Evolutionary conservation across 2,113 vertebrate genomes (phyloP).

Genomic region (Syrrhaptes paradoxus): DNA sequence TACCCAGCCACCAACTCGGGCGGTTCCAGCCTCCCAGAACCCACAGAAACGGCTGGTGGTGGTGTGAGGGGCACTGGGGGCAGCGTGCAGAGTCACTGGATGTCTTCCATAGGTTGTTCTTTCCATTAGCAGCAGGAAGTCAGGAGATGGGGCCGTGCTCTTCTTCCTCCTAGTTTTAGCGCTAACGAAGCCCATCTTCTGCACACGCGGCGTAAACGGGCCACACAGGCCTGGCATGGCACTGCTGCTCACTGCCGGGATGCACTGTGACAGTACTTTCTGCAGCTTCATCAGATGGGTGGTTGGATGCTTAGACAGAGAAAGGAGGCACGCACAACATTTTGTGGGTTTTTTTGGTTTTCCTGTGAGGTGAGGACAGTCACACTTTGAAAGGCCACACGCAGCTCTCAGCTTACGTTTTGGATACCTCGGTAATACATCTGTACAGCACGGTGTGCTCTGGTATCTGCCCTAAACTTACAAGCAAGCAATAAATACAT

Average conservation of each 20-base stretch:
- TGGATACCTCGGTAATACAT: background rate
- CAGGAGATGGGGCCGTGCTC: background rate
- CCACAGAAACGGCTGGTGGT: background rate
- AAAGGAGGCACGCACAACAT: background rate
- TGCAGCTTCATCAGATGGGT: background rate
- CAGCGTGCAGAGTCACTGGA: background rate
- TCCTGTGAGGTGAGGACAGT: background rate
- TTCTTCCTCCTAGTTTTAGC: background rate
- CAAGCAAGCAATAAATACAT: background rate
- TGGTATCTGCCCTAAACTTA: background rate
- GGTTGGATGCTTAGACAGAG: background rate
- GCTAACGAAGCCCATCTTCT: background rate
- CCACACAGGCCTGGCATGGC: too few species aligned
- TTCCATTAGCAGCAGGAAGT: background rate
- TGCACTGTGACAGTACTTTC: background rate
- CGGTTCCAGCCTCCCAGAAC: background rate
- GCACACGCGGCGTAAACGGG: accelerated
- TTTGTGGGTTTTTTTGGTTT: background rate
- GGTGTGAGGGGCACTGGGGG: accelerated
- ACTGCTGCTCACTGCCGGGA: background rate
- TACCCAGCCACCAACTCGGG: background rate
- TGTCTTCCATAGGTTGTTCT: background rate
- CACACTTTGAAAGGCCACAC: background rate
- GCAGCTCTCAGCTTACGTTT: background rate
- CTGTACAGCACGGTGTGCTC: background rate